Conservation (phyloP, 2,797 vertebrate genomes). For the Acanthopagrus latus region DNA sequence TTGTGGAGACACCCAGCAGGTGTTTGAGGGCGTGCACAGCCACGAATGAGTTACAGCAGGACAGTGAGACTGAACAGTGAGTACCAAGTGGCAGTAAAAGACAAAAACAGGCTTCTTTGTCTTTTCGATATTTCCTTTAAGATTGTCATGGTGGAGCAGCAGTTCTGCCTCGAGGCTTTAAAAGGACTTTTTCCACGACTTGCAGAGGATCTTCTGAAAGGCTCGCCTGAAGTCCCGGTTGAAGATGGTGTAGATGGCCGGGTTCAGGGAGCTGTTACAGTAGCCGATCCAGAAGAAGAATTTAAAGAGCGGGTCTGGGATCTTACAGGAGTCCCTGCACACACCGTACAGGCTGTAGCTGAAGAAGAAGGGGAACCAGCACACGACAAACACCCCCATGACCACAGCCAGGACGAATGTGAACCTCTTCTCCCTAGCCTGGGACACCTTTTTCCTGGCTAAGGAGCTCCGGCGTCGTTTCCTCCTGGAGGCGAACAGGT, state of each 20-base stretch:
- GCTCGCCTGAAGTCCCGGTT: constrained; percentile 95
- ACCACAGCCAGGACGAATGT: constrained; percentile 95
- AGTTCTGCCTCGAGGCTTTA: constrained; percentile 62
- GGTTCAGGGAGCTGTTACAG: constrained; percentile 97
- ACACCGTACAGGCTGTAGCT: constrained; percentile 93
- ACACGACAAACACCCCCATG: constrained; percentile 96
- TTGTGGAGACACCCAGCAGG: constrained; percentile 23
- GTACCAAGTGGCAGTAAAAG: constrained; percentile 17
- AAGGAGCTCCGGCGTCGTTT: constrained; percentile 88
- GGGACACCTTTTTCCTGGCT: constrained; percentile 89
- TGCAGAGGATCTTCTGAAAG: constrained; percentile 94
- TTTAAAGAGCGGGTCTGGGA: constrained; percentile 92
- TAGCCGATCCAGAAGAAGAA: constrained; percentile 99
- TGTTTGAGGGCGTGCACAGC: constrained; percentile 24
- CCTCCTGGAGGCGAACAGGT: constrained; percentile 90
- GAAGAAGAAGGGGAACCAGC: constrained; percentile 98
- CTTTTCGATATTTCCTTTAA: constrained; percentile 31
- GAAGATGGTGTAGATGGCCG: constrained; percentile 96
- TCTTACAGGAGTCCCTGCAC: constrained; percentile 91
- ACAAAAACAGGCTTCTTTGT: constrained; percentile 31
- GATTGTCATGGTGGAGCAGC: constrained; percentile 40
- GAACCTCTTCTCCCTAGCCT: constrained; percentile 94
- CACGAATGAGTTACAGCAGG: constrained; percentile 54
- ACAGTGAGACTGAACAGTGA: constrained; percentile 43
- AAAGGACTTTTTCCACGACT: constrained; percentile 88